phyloP scores from a whole-genome alignment of 2,888 invertebrate genomes.

The Baronia brevicornis region DNA sequence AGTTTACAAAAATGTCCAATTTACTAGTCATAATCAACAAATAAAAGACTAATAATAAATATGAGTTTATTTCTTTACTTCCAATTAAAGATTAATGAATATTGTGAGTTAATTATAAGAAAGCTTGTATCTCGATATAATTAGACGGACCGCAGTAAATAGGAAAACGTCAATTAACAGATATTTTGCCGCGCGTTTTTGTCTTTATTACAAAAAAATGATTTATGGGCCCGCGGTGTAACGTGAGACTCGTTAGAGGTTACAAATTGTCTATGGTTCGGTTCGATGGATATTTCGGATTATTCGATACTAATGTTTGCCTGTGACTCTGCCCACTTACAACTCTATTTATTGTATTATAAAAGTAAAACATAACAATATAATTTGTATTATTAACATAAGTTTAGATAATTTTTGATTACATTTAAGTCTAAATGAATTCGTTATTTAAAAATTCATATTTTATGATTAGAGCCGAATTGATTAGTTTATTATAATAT shows the following conservation, averaged over 20 bases:
- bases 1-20: slow-evolving; percentile 11
- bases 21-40: slow-evolving; percentile 6
- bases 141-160: slow-evolving; percentile 35
- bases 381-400: too few species aligned
- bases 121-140: slow-evolving; percentile 22
- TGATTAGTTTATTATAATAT: too few species aligned
- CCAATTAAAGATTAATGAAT: too few species aligned
- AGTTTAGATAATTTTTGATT: too few species aligned
- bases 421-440: too few species aligned
- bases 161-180: slow-evolving; percentile 73
- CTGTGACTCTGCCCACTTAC: too few species aligned
- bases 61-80: too few species aligned
- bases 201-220: slow-evolving; percentile 47
- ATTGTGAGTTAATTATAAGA: slow-evolving; percentile 21
- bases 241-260: slow-evolving; percentile 59
- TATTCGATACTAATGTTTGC: slow-evolving; percentile 11
- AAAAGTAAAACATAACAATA: too few species aligned
- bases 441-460: too few species aligned
- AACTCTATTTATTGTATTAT: too few species aligned
- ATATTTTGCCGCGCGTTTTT: slow-evolving; percentile 58
- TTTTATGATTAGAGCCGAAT: too few species aligned
- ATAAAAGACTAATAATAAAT: slow-evolving; percentile 3
- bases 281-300: slow-evolving; percentile 30
- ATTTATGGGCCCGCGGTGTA: slow-evolving; percentile 58
- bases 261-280: slow-evolving; percentile 62